phyloP scores from a whole-genome alignment of 2,797 vertebrate species.

The Pygocentrus nattereri region DNA sequence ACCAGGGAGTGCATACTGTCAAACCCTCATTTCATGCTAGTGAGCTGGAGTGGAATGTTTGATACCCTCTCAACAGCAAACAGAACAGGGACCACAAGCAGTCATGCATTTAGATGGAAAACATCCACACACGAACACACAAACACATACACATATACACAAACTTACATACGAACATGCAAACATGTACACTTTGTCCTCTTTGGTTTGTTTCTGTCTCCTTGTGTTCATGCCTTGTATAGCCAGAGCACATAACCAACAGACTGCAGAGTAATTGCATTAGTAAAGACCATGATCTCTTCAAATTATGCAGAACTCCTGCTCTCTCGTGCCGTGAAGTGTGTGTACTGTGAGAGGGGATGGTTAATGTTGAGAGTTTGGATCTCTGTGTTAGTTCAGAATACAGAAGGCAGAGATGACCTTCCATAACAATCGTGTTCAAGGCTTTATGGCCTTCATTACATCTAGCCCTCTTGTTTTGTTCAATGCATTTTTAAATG shows the following conservation, averaged over 20 bases:
- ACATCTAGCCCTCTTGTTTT: background rate
- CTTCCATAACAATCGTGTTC: background rate
- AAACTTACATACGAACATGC: background rate
- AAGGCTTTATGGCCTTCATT: background rate
- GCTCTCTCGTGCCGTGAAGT: slow-evolving; percentile 12
- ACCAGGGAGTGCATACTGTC: slow-evolving; percentile 64
- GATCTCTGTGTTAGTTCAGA: slow-evolving; percentile 5
- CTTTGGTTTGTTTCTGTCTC: slow-evolving; percentile 10
- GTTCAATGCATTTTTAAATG: background rate
- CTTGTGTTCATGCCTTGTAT: slow-evolving; percentile 2
- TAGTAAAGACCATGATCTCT: slow-evolving; percentile 10
- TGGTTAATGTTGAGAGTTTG: slow-evolving; percentile 20
- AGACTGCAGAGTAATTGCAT: slow-evolving; percentile 28
- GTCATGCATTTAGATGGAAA: slow-evolving; percentile 42
- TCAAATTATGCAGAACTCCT: slow-evolving; percentile 33
- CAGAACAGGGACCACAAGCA: slow-evolving; percentile 34
- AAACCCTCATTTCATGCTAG: slow-evolving; percentile 52
- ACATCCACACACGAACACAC: background rate
- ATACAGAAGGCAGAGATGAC: background rate
- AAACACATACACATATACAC: background rate
- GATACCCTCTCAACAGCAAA: slow-evolving; percentile 19
- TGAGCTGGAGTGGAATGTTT: slow-evolving; percentile 14
- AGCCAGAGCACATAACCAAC: slow-evolving; percentile 13
- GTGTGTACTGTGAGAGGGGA: background rate
- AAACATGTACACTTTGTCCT: background rate